These are phyloP conservation scores for Malaclemys terrapin DNA, from an alignment of 2,113 vertebrate genomes.

Conservation along the genomic window DNA sequence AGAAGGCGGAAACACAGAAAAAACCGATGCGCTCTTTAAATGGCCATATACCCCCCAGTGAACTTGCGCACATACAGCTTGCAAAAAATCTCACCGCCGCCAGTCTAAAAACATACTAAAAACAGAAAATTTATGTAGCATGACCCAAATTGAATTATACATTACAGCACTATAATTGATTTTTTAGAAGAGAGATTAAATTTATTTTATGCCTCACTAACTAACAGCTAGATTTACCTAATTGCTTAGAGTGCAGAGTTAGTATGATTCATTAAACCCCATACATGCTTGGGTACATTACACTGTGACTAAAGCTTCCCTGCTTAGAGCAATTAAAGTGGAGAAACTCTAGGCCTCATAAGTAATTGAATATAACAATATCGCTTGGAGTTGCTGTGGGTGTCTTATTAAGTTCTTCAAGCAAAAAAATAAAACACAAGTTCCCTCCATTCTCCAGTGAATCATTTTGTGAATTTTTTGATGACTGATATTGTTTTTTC, in stretches of 20 bases:
- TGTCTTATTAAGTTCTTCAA: conserved; percentile 71
- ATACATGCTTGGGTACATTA: conserved; percentile 82
- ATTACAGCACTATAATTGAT: conserved; percentile 88
- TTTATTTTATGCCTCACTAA: conserved; percentile 88
- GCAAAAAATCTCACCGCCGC: conserved; percentile 70
- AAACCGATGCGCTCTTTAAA: background rate
- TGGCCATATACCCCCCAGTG: background rate
- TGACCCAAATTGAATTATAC: conserved; percentile 88
- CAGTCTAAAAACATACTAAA: conserved; percentile 79
- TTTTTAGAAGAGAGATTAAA: conserved; percentile 88
- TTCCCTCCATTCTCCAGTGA: background rate
- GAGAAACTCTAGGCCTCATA: conserved; percentile 72
- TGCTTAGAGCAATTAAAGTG: conserved; percentile 81
- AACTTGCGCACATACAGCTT: background rate
- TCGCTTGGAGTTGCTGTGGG: conserved; percentile 72
- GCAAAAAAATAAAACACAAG: conserved; percentile 24
- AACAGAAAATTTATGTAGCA: conserved; percentile 85
- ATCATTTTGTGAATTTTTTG: background rate
- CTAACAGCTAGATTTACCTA: conserved; percentile 88
- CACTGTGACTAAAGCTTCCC: conserved; percentile 82
- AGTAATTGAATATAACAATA: conserved; percentile 76
- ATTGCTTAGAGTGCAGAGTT: conserved; percentile 86
- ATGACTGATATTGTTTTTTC: conserved; percentile 27
- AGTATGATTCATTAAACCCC: conserved; percentile 86
- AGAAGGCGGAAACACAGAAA: background rate